Evolutionary conservation across 2,888 invertebrate genomes (phyloP).

Genomic region (Cordilura impudica): DNA sequence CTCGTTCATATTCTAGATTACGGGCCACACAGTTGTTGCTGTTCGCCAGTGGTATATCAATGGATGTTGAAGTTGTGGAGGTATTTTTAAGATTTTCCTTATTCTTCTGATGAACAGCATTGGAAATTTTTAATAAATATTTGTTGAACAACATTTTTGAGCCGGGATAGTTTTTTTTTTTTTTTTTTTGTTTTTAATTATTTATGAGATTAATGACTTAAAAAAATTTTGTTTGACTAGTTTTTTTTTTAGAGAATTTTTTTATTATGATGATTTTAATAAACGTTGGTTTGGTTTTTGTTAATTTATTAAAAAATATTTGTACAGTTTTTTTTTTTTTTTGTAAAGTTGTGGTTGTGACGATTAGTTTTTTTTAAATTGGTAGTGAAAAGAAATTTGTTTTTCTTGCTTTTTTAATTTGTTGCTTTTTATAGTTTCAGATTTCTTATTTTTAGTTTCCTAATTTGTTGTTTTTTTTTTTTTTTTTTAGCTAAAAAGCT

Average conservation of each 20-base stretch:
- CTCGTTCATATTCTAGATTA: constrained; percentile 73
- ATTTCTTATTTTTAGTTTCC: neutral
- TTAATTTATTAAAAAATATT: no score
- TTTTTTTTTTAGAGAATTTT: neutral
- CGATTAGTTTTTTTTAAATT: no score
- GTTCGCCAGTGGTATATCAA: constrained; percentile 42
- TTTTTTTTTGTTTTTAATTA: constrained; percentile 37
- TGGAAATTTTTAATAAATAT: constrained; percentile 76
- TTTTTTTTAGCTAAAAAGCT: no score
- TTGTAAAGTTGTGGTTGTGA: no score
- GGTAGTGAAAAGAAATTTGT: neutral
- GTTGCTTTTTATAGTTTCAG: neutral
- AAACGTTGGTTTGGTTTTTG: neutral
- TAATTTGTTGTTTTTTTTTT: neutral
- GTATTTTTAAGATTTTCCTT: constrained; percentile 67
- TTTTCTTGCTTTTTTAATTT: constrained; percentile 1
- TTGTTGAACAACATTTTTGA: constrained; percentile 77
- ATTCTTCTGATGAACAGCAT: constrained; percentile 71
- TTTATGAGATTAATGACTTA: no score
- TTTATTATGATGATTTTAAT: neutral
- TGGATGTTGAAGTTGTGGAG: constrained; percentile 33
- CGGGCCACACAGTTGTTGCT: constrained; percentile 64
- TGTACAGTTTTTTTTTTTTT: constrained; percentile 9
- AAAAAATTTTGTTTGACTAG: neutral
- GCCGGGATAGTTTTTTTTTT: constrained; percentile 1